phyloP scores from a whole-genome alignment of 2,888 invertebrate species.

The Megastigmus dorsalis region DNA sequence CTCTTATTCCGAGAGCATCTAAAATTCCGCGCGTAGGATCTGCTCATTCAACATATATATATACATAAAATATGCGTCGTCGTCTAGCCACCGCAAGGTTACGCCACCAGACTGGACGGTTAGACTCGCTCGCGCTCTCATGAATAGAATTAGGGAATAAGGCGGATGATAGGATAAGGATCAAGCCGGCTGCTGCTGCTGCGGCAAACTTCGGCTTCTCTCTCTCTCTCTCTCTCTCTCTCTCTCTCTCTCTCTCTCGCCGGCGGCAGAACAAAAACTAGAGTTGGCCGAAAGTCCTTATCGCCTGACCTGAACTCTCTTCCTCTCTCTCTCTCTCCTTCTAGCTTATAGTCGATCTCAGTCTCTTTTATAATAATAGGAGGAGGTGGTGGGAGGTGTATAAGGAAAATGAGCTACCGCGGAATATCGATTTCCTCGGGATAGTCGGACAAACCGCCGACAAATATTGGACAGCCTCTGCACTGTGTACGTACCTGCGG shows the following conservation, averaged over 20 bases:
- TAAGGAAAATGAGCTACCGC: slow-evolving; percentile 43
- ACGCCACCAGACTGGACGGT: too few species aligned
- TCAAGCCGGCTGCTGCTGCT: slow-evolving; percentile 19
- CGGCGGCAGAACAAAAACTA: slow-evolving; percentile 9
- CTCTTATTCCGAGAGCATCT: too few species aligned
- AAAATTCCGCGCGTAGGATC: too few species aligned
- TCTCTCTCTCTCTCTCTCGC: slow-evolving; percentile 3
- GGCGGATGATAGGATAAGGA: slow-evolving; percentile 49
- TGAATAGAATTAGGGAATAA: too few species aligned
- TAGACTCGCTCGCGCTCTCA: too few species aligned
- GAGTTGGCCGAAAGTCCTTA: slow-evolving; percentile 44
- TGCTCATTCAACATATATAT: too few species aligned
- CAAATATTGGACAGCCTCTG: slow-evolving; percentile 33
- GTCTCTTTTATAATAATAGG: not conserved
- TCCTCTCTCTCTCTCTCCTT: too few species aligned
- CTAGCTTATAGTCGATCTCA: too few species aligned
- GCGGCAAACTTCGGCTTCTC: slow-evolving; percentile 40
- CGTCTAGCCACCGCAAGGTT: too few species aligned
- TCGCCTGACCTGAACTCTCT: not conserved
- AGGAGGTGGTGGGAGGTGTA: slow-evolving; percentile 23
- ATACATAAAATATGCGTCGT: too few species aligned
- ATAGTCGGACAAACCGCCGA: slow-evolving; percentile 15
- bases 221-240: slow-evolving; percentile 3
- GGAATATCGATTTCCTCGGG: slow-evolving; percentile 49
- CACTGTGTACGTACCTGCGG: slow-evolving; percentile 22